Base-by-base conservation (phyloP, 2,797 vertebrate genomes). In the Gobionotothen gibberifrons region DNA sequence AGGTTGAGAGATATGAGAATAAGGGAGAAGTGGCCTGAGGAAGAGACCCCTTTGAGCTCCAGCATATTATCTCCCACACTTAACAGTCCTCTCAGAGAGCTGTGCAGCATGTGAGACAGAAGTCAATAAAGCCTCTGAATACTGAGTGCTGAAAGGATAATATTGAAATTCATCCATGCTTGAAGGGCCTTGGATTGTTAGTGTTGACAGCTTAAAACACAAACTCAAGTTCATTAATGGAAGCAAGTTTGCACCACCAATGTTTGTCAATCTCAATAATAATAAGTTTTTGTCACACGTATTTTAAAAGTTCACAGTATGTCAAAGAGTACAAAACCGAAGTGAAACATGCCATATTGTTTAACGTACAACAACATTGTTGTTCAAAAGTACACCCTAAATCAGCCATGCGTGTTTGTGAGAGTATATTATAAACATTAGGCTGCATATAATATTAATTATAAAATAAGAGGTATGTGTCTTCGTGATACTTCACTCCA, bases 61-160 rank as follows among this genome's bases (percentile, higher is more conserved):
- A 76, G 56, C 65, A 44, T 66, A 81, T 73, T 82, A 86, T 83
- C 62, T 76, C 74, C 77, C 12, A 5, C 48, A 83, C 67, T 85
- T 72, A 72, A 65, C 75, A 63, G 67, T 67, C 62, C 70, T 74
- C 60, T 76, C 69, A 79, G 52, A 79, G 76, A 74, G 75, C 60
- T 70, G 67, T 40, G 64, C 62, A 46, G 44, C 36, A 19, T 42
- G 56, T 40, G 56, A 48, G 65, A 74, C 40, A 78, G 59, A 74
- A 70, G 68, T 73, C 69, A 81, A 65, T 78, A 73, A 83, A 69
- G 49, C 58, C 52, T 63, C 54, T 71, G 78, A 86, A 83, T 83
- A 69, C 75, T 57, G 64, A 81, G 67, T 54, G 67, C 56, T 63
- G 57, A 47, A 57, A 67, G 52, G 69, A 49, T 59, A 8, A 78